Conservation (phyloP, 2,113 vertebrate genomes). For the Eurystomus gularis region DNA sequence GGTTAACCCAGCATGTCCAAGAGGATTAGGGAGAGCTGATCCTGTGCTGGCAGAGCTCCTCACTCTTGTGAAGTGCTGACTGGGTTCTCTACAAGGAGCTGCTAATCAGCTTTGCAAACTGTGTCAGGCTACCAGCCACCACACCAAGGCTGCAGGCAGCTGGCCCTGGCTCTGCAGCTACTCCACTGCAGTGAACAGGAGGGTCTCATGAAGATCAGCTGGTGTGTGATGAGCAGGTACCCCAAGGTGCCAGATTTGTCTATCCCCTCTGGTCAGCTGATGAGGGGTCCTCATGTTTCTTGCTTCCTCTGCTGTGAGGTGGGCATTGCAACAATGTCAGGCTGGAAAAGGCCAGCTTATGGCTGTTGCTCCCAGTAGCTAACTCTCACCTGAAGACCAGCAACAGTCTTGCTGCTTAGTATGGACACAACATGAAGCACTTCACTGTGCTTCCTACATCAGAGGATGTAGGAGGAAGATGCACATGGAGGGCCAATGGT, state of each 20-base stretch:
- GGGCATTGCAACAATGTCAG: not conserved
- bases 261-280: rapidly evolving
- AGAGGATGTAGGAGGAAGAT: not conserved
- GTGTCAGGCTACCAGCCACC: rapidly evolving
- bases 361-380: not conserved
- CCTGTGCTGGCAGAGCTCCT: not conserved
- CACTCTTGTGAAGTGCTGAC: not conserved
- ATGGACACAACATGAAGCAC: rapidly evolving
- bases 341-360: not conserved
- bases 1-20: not conserved
- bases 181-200: rapidly evolving
- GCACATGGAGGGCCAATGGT: not conserved
- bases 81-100: not conserved
- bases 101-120: slow-evolving; percentile 41
- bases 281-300: not conserved
- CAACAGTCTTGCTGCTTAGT: rapidly evolving
- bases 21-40: slow-evolving; percentile 6
- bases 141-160: not conserved
- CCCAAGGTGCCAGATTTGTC: rapidly evolving
- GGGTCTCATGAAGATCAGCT: rapidly evolving
- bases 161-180: not conserved
- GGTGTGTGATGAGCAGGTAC: rapidly evolving
- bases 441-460: not conserved
- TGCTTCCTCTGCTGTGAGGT: not conserved
- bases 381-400: not conserved